A percentile compares a stretch with the other conserved stretches of the same genome.
These are phyloP conservation scores for Phrynocephalus vlangalii DNA, from an alignment of 2,797 vertebrate species.

Conservation along the genomic window DNA sequence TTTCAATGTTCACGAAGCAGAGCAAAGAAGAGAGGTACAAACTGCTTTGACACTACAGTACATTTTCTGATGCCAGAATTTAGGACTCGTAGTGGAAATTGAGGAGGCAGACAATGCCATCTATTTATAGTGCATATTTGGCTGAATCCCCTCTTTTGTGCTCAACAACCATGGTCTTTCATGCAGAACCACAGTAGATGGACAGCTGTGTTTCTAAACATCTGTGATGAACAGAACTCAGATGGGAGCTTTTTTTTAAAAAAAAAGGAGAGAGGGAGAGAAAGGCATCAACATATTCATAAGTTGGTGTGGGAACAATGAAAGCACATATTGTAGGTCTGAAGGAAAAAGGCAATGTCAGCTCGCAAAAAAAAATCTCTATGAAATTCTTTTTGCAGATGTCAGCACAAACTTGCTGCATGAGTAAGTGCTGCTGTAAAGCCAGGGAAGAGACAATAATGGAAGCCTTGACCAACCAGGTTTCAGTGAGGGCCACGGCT, in stretches of 20 bases:
- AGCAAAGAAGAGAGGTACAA: slow-evolving; percentile 63
- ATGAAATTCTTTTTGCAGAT: slow-evolving; percentile 73
- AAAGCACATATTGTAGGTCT: slow-evolving; percentile 77
- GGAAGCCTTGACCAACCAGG: slow-evolving; percentile 40
- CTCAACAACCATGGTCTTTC: slow-evolving; percentile 76
- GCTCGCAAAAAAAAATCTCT: slow-evolving; percentile 68
- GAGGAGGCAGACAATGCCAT: slow-evolving; percentile 69
- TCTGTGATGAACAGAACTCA: slow-evolving; percentile 79
- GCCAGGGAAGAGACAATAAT: slow-evolving; percentile 58
- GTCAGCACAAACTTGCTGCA: slow-evolving; percentile 71
- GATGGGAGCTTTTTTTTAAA: slow-evolving; percentile 73
- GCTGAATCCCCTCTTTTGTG: slow-evolving; percentile 74
- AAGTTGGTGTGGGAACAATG: slow-evolving; percentile 77
- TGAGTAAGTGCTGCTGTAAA: slow-evolving; percentile 60
- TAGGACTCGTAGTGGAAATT: slow-evolving; percentile 66
- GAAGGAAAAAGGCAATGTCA: slow-evolving; percentile 76
- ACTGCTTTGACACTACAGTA: slow-evolving; percentile 68
- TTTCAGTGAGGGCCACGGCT: slow-evolving; percentile 21
- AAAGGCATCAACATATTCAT: slow-evolving; percentile 79
- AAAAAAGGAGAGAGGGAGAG: slow-evolving; percentile 60
- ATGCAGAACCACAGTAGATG: slow-evolving; percentile 77
- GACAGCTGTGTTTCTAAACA: slow-evolving; percentile 80
- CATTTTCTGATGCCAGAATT: slow-evolving; percentile 74
- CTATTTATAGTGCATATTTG: slow-evolving; percentile 73
- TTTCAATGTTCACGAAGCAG: slow-evolving; percentile 59